Percentiles rank a stretch among this genome's conserved stretches.
phyloP scores from a whole-genome alignment of 1,140 invertebrate species.

The Pemphigus obesinymphae region DNA sequence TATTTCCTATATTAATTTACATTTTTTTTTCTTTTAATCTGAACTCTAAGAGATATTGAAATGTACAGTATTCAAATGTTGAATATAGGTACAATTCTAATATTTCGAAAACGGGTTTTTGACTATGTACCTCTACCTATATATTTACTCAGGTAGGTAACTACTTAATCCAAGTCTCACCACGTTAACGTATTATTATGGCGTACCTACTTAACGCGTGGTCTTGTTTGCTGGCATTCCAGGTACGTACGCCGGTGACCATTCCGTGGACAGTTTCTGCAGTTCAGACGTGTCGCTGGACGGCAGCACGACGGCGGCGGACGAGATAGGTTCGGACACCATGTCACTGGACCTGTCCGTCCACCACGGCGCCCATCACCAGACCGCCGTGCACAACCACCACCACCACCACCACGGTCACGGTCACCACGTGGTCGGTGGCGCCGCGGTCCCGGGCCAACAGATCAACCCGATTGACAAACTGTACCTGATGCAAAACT shows the following conservation, averaged over 20 bases:
- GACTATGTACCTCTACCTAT: no score
- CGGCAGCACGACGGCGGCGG: conserved; percentile 71
- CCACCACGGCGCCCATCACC: neutral
- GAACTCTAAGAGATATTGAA: no score
- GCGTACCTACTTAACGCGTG: no score
- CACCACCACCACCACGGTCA: neutral
- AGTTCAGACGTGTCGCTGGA: conserved; percentile 83
- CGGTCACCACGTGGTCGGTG: conserved; percentile 51
- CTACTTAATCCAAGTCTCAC: no score
- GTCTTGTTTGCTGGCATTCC: conserved; percentile 43
- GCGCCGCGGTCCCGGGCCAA: conserved; percentile 51
- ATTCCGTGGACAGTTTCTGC: conserved; percentile 84
- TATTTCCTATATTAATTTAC: no score
- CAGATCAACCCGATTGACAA: conserved; percentile 91
- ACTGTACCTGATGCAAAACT: conserved; percentile 95
- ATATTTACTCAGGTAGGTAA: no score
- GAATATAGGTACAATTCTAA: no score
- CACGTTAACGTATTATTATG: no score
- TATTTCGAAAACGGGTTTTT: no score
- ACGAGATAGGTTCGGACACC: conserved; percentile 69
- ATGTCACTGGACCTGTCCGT: conserved; percentile 61
- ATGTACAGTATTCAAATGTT: no score
- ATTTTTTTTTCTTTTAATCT: no score
- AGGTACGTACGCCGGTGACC: conserved; percentile 71
- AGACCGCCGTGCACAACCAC: neutral